phyloP scores from a whole-genome alignment of 2,888 invertebrate species.

The Ypsolopha scabrella region DNA sequence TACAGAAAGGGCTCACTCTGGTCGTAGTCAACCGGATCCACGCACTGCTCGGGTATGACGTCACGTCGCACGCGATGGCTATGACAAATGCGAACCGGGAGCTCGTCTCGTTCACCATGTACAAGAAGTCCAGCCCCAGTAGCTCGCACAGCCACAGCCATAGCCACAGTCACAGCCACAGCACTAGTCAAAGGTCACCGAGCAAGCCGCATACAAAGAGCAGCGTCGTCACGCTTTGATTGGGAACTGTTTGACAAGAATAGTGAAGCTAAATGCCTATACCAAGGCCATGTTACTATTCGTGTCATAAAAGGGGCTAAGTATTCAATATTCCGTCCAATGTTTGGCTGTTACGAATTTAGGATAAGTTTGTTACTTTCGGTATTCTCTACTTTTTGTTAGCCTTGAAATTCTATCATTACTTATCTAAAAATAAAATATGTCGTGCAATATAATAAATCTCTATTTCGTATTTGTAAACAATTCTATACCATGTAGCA shows the following conservation, averaged over 20 bases:
- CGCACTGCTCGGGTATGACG: slow-evolving; percentile 58
- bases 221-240: slow-evolving; percentile 44
- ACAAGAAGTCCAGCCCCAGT: slow-evolving; percentile 47
- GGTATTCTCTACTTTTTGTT: too few species aligned
- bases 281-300: too few species aligned
- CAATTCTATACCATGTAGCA: not conserved
- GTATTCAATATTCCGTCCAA: too few species aligned
- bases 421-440: too few species aligned
- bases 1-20: slow-evolving; percentile 54
- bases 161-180: slow-evolving; percentile 20
- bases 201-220: slow-evolving; percentile 19
- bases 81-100: slow-evolving; percentile 64
- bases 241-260: not conserved
- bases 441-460: too few species aligned
- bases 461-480: too few species aligned
- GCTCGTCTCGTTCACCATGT: slow-evolving; percentile 59
- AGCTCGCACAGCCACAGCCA: slow-evolving; percentile 30
- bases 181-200: slow-evolving; percentile 3
- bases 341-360: too few species aligned
- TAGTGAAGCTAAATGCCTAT: too few species aligned
- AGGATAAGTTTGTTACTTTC: too few species aligned
- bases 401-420: too few species aligned
- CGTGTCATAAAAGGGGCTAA: too few species aligned
- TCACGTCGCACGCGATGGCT: slow-evolving; percentile 61
- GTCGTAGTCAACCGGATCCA: slow-evolving; percentile 59